Conservation (phyloP, 2,113 vertebrate genomes). For the Amblyopsis rosae region DNA sequence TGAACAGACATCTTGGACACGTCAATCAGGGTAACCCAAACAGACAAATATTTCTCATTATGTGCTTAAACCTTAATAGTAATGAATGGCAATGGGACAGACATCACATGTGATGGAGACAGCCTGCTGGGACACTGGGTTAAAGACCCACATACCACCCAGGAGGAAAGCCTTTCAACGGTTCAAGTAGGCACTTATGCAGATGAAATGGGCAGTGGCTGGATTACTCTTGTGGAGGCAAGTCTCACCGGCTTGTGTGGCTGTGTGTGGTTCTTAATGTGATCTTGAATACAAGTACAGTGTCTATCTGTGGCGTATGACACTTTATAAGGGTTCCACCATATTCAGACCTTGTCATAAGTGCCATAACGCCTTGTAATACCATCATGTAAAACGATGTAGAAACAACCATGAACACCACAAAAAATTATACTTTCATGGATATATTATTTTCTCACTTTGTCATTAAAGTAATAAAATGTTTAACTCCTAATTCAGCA, state of each 20-base stretch:
- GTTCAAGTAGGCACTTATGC: neutral
- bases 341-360: too few relatives aligned
- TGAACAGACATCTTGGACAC: conserved; percentile 21
- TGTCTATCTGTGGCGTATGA: neutral
- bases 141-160: conserved; percentile 22
- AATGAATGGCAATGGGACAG: conserved; percentile 54
- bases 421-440: neutral
- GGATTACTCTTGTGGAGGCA: too few relatives aligned
- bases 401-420: too few relatives aligned
- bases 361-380: too few relatives aligned
- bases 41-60: conserved; percentile 61
- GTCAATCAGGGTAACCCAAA: conserved; percentile 60
- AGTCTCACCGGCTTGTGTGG: too few relatives aligned
- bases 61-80: conserved; percentile 62
- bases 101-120: conserved; percentile 44
- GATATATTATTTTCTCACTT: neutral
- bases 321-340: too few relatives aligned
- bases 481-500: too few relatives aligned
- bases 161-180: conserved; percentile 20
- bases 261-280: neutral
- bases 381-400: too few relatives aligned
- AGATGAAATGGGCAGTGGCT: neutral
- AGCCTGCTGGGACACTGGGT: conserved; percentile 22
- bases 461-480: neutral
- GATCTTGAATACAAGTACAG: neutral